Percentiles rank a stretch among this genome's conserved stretches.
Evolutionary conservation across 1,140 invertebrate species (phyloP).

Genomic region (Luehdorfia chinensis): DNA sequence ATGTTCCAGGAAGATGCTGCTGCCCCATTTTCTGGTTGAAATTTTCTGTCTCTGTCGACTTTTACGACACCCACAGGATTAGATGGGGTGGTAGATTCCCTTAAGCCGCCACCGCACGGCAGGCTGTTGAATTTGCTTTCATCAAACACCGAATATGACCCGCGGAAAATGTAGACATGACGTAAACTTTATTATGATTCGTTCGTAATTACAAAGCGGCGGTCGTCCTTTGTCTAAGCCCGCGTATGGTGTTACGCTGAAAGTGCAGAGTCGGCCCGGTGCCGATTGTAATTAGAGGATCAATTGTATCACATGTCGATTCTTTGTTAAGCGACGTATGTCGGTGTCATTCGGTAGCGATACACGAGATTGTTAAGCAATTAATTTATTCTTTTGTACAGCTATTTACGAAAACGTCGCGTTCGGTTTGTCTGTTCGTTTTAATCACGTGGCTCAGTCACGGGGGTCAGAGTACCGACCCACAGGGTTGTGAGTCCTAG

Average conservation of each 20-base stretch:
- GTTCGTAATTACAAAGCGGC: background rate
- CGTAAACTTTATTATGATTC: conserved; percentile 8
- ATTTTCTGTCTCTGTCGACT: too few relatives aligned
- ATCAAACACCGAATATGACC: background rate
- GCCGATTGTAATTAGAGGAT: conserved; percentile 29
- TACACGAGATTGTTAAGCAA: background rate
- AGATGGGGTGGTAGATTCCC: too few relatives aligned
- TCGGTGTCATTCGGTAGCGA: conserved; percentile 16
- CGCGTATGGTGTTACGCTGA: conserved; percentile 23
- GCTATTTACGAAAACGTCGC: background rate
- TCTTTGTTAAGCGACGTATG: conserved; percentile 14
- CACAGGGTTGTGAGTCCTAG: too few relatives aligned
- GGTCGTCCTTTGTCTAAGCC: conserved; percentile 1
- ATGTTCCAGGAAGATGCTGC: too few relatives aligned
- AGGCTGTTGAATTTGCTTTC: too few relatives aligned
- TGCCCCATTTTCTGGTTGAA: too few relatives aligned
- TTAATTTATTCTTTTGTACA: background rate
- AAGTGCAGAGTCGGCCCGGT: conserved; percentile 23
- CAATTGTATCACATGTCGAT: conserved; percentile 29
- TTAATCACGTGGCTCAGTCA: too few relatives aligned
- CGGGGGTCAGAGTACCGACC: too few relatives aligned
- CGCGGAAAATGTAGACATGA: background rate
- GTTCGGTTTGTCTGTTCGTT: too few relatives aligned
- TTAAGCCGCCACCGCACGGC: too few relatives aligned
- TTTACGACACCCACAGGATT: too few relatives aligned